Conservation (phyloP, 2,113 vertebrate genomes). For the Etheostoma cragini region DNA sequence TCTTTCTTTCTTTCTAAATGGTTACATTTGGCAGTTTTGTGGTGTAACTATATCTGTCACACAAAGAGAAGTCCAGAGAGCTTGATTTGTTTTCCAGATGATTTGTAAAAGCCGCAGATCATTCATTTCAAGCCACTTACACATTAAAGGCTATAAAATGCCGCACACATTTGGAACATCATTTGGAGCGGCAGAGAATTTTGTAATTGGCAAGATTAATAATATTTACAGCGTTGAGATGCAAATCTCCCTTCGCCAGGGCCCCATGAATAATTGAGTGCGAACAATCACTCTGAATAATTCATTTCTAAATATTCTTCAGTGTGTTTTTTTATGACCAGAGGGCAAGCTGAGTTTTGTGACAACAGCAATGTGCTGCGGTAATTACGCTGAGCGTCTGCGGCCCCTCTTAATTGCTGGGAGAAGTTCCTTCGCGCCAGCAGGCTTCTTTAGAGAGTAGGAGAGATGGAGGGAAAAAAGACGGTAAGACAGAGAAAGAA, state of each 20-base stretch:
- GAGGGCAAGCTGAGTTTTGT: slow-evolving; percentile 81
- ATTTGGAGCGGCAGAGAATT: slow-evolving; percentile 81
- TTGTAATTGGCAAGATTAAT: slow-evolving; percentile 86
- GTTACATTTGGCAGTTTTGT: slow-evolving; percentile 48
- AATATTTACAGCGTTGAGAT: slow-evolving; percentile 84
- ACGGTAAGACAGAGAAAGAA: slow-evolving; percentile 48
- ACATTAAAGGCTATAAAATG: slow-evolving; percentile 79
- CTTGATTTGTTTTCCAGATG: slow-evolving; percentile 73
- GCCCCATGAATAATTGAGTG: slow-evolving; percentile 84
- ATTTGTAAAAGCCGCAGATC: slow-evolving; percentile 70
- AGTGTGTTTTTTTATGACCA: slow-evolving; percentile 82
- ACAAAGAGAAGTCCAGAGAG: slow-evolving; percentile 34
- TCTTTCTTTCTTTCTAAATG: background rate
- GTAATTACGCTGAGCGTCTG: slow-evolving; percentile 82
- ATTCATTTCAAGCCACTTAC: slow-evolving; percentile 79
- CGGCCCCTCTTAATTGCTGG: slow-evolving; percentile 82
- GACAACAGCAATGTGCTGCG: slow-evolving; percentile 80
- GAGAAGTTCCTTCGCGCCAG: slow-evolving; percentile 80
- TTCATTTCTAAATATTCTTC: slow-evolving; percentile 86
- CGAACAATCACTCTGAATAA: slow-evolving; percentile 86
- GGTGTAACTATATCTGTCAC: slow-evolving; percentile 26
- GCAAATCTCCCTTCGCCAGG: slow-evolving; percentile 80
- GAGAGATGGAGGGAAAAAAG: slow-evolving; percentile 48
- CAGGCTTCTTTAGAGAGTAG: slow-evolving; percentile 70
- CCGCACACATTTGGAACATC: slow-evolving; percentile 74